These are phyloP conservation scores for Astatoreochromis straeleni DNA, from an alignment of 2,113 vertebrate species.

Conservation along the genomic window DNA sequence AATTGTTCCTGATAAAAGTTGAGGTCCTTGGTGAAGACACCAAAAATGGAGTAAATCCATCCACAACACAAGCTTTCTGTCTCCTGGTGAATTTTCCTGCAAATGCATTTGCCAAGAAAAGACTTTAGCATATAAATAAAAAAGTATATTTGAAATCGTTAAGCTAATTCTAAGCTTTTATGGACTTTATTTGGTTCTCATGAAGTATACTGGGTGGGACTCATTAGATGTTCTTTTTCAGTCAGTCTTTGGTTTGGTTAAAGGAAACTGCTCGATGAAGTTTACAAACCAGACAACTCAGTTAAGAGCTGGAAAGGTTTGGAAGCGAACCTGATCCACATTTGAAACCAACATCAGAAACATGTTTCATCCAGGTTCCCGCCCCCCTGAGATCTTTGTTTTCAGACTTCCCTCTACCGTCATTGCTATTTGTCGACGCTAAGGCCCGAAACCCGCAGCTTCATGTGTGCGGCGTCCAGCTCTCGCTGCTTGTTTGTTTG, in stretches of 20 bases:
- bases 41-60: neutral
- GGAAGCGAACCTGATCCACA: neutral
- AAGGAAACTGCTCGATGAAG: neutral
- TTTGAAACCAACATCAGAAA: neutral
- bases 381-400: neutral
- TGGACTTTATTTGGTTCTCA: neutral
- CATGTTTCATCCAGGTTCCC: neutral
- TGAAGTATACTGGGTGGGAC: neutral
- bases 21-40: neutral
- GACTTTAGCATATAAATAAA: neutral
- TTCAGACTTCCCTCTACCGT: rapidly evolving
- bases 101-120: neutral
- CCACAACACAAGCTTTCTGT: neutral
- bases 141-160: neutral
- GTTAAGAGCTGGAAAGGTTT: neutral
- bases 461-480: neutral
- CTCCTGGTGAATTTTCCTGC: neutral
- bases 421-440: neutral
- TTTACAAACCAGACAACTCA: neutral
- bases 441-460: rapidly evolving
- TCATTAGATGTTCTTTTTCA: neutral
- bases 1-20: neutral
- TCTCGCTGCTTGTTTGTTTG: neutral
- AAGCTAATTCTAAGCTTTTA: neutral
- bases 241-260: neutral